Base-by-base conservation (phyloP, 2,888 invertebrate genomes). In the Cataglyphis cursor region DNA sequence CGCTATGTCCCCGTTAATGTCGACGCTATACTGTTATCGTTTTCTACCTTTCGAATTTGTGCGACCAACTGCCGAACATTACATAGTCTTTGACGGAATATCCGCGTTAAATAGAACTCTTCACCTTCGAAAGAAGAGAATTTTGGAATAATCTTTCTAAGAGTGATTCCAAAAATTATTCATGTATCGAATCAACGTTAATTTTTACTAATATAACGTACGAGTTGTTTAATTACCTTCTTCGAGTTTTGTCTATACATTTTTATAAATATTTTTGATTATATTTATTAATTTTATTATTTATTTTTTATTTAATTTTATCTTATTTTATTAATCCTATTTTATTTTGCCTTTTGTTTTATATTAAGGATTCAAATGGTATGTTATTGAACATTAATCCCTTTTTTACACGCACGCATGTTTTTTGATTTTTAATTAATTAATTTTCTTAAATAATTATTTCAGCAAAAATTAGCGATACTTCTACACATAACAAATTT, bases 51-150 rank as follows among this genome's bases (percentile, higher is more conserved):
- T 65, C 82, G 85, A 73, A 44, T 48, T 76, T 84, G 51, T n/a
- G 82, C 89, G 89, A 90, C 89, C 90, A 90, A 90, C 89, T 90
- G 89, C 89, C 89, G 87, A 87, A 66, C 81, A 87, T 86, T 86
- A 84, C 68, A 68, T 86, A 84, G 80, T 86, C 81, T 81, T 83
- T 84, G 84, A 90, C 66, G 74, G 31, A 61, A 64, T 74, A 74
- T 80, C 62, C 76, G 75, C 85, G 64, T 78, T 74, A 75, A 81
- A 62, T 88, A 90, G 82, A 59, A 70, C 31, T 61, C 62, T 82
- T 62, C 54, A 68, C 41, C 57, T 31, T 15, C 31, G 31, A 61
- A 31, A 76, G 48, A 84, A 38, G 38, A 21, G 70, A 62, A 31
- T 62, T 70, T 70, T 62, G 61, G 48, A 61, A 24, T 24, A 41